These are phyloP conservation scores for Clupea harengus DNA, from an alignment of 2,113 vertebrate species.

Conservation along the genomic window DNA sequence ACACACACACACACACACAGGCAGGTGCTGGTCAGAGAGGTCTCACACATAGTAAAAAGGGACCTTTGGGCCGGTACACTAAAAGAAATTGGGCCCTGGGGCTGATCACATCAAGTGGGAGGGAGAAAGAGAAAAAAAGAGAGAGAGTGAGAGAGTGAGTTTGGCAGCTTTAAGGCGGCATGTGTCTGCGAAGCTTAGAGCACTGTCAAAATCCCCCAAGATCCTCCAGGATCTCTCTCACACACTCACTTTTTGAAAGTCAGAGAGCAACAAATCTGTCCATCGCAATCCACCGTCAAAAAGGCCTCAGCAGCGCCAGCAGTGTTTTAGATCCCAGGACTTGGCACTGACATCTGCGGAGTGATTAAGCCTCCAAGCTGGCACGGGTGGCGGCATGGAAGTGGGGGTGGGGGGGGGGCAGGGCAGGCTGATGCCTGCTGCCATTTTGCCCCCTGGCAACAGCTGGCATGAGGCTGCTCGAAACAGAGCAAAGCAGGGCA, in stretches of 20 bases:
- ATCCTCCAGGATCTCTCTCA: conserved; percentile 51
- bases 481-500: neutral
- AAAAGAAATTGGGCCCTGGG: neutral
- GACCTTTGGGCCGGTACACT: neutral
- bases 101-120: neutral
- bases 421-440: neutral
- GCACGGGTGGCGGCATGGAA: conserved; percentile 12
- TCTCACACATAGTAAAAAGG: neutral
- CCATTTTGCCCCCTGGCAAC: neutral
- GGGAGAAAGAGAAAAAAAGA: neutral
- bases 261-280: conserved; percentile 54
- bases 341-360: conserved; percentile 46
- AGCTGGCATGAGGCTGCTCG: neutral
- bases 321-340: conserved; percentile 36
- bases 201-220: conserved; percentile 50
- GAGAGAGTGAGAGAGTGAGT: neutral
- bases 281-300: conserved; percentile 41
- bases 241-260: conserved; percentile 49
- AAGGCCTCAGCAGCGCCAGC: neutral
- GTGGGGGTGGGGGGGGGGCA: neutral
- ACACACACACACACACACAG: neutral
- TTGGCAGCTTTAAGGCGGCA: conserved; percentile 7
- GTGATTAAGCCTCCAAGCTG: conserved; percentile 54
- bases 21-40: neutral
- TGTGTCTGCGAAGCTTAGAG: conserved; percentile 60